Base-by-base conservation (phyloP, 2,113 vertebrate species). In the Tenrec ecaudatus region DNA sequence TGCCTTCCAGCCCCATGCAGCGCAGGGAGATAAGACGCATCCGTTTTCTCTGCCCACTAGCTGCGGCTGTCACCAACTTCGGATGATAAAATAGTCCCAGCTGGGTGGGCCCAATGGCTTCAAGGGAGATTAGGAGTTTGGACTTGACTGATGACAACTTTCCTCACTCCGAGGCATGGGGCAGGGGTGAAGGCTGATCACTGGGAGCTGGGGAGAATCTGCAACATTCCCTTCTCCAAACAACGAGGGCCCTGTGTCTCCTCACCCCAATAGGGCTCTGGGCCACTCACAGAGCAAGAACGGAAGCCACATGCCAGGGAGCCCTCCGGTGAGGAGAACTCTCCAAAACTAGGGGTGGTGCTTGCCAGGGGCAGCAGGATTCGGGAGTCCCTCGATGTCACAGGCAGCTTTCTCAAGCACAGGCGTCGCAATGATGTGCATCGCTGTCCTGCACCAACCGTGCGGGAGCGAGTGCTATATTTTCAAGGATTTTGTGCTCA, bases 51-150 rank as follows among this genome's bases (percentile, higher is more conserved):
- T 83, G 47, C 10, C 91, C 95, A 86, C 60, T 90, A 7, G 0
- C 68, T n/a, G 75, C 17, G 79, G n/a, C 89, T 94, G 83, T 92
- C 79, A 47, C 57, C 47, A 33, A 47, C 27, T 9, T 77, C 75
- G 17, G 88, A 95, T 95, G 88, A 95, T 95, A 90, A 79, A 69
- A 93, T 25, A 82, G 68, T 20, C 25, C n/a, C 69, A 90, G 92
- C 36, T 0, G 0, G 60, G 85, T 91, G 82, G 91, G 31, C 57
- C 79, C 60, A 19, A 2, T 4, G 53, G 80, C 69, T 43, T 11
- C 6, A 22, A 62, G 43, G 3, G 76, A 90, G 79, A 76, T 86
- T 76, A 88, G 88, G 68, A 91, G 75, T 38, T 82, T 60, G 75
- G 58, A 87, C 27, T 16, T 82, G 91, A 93, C 62, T n/a, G n/a